Base-by-base conservation (phyloP, 2,113 vertebrate species). In the Neolamprologus toae region DNA sequence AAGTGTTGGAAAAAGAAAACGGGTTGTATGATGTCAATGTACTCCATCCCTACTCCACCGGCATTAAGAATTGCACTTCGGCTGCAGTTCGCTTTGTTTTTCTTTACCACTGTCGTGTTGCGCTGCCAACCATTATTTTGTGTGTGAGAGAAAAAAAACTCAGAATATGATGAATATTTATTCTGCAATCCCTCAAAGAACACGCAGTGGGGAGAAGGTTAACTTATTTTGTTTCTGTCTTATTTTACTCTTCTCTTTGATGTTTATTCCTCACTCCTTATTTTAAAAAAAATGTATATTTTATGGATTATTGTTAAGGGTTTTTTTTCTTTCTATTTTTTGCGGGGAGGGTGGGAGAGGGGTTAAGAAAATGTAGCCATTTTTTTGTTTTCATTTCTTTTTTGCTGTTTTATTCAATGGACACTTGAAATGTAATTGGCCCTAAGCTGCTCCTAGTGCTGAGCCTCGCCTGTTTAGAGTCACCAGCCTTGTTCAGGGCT, bases 41-140 rank as follows among this genome's bases (percentile, higher is more conserved):
- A 88, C 28, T 40, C 88, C 86, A 80, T 85, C 90, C 84, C 61
- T 40, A n/a, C 89, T 88, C 90, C 93, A 82, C 88, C 86, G 91
- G 89, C 89, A 71, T 94, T 92, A 89, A 89, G 88, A 93, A 91
- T 92, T 97, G 97, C 97, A 97, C 97, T 98, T 97, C 95, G 68
- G 19, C 89, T 90, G 95, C 82, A 80, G 54, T 71, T 92, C 42
- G 47, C 49, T 89, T 68, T 92, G 92, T 92, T 95, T 95, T 81
- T 45, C 61, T 51, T 93, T 90, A 92, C 90, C 54, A 37, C 40
- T 33, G 63, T 86, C 37, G 17, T 61, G 79, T 86, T 63, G 37
- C 71, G 81, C 85, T 81, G 42, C 45, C 84, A 33, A 71, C 17
- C 33, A 45, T 84, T 81, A 40, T 76, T 88, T 80, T 85, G 21